These are phyloP conservation scores for Sparus aurata DNA, from an alignment of 2,797 vertebrate species.

Conservation along the genomic window DNA sequence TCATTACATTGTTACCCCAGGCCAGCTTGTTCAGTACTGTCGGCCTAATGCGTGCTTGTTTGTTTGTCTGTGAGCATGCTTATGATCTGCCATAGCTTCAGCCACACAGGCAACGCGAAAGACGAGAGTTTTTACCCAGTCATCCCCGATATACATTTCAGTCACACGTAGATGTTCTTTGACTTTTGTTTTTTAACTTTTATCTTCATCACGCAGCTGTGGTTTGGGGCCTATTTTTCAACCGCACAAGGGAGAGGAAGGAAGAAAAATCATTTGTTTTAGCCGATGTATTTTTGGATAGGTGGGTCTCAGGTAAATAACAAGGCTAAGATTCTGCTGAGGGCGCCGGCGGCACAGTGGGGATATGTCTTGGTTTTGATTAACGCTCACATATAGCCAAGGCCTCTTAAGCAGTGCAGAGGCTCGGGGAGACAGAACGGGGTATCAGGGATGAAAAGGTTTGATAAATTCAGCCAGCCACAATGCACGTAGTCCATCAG, in stretches of 20 bases:
- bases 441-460: slow-evolving; percentile 55
- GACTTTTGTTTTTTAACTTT: not conserved
- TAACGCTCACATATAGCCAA: slow-evolving; percentile 54
- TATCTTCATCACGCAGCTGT: not conserved
- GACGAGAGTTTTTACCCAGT: not conserved
- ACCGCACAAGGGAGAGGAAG: not conserved
- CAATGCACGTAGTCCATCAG: slow-evolving; percentile 42
- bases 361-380: slow-evolving; percentile 69
- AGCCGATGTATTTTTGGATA: slow-evolving; percentile 24
- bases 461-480: slow-evolving; percentile 64
- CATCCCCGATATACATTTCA: not conserved
- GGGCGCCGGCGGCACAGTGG: slow-evolving; percentile 35
- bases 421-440: slow-evolving; percentile 41
- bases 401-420: slow-evolving; percentile 58
- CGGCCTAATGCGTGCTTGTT: slow-evolving; percentile 18
- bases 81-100: not conserved
- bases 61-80: slow-evolving; percentile 5
- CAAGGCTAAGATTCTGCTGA: slow-evolving; percentile 31
- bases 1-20: slow-evolving; percentile 61
- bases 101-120: not conserved
- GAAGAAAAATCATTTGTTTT: slow-evolving; percentile 10
- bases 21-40: slow-evolving; percentile 28
- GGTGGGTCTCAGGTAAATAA: slow-evolving; percentile 57
- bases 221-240: not conserved
- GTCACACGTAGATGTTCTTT: not conserved